Percentiles rank a stretch among this genome's conserved stretches.
Conservation (phyloP, 2,797 vertebrate genomes). For the Apodemus agrarius region DNA sequence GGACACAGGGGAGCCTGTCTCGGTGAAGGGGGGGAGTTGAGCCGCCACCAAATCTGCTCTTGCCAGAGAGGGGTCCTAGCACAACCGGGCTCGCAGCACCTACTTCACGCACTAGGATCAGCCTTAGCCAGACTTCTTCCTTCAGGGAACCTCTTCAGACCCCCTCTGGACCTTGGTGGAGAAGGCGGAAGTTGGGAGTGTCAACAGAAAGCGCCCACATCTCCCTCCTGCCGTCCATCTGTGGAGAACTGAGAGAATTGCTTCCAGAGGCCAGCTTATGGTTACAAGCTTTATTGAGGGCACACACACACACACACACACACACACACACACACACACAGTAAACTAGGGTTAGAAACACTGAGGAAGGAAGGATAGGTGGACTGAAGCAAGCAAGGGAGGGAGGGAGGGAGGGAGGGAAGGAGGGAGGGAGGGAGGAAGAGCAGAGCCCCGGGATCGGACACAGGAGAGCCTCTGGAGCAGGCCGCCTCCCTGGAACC, state of each 20-base stretch:
- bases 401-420: too few relatives aligned
- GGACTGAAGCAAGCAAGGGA: not conserved
- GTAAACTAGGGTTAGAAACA: not conserved
- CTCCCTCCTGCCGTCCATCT: not conserved
- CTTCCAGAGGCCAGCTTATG: not conserved
- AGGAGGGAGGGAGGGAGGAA: not conserved
- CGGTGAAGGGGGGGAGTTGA: fast-evolving
- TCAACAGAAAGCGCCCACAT: too few relatives aligned
- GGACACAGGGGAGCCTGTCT: not conserved
- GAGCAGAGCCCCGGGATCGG: not conserved
- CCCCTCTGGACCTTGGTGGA: too few relatives aligned
- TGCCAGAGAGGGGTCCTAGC: not conserved
- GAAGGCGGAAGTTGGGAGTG: too few relatives aligned
- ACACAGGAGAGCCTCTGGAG: not conserved
- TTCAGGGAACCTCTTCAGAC: not conserved
- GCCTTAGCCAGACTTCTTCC: not conserved
- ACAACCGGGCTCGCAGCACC: not conserved
- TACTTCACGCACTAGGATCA: not conserved
- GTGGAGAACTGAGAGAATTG: not conserved
- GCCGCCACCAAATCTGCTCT: not conserved
- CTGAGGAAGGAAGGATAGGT: not conserved
- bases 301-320: too few relatives aligned
- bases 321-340: too few relatives aligned
- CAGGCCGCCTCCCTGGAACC: slow-evolving; percentile 22
- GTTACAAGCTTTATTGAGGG: not conserved